Conservation (phyloP, 2,888 invertebrate genomes). For the Tetheella fluctuosa region DNA sequence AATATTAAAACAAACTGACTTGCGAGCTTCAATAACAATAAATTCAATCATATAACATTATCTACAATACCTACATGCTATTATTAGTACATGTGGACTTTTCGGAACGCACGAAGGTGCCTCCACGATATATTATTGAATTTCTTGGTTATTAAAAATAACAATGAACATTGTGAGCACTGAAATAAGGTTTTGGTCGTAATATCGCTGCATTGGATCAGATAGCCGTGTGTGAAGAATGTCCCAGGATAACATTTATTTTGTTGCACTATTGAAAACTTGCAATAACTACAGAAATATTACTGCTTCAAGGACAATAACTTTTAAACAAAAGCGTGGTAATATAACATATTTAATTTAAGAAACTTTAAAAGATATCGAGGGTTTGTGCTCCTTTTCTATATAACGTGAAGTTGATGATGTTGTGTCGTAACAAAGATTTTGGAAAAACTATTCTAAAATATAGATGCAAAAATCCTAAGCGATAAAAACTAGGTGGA, state of each 20-base stretch:
- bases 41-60: not conserved
- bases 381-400: too few species aligned
- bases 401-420: too few species aligned
- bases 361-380: too few species aligned
- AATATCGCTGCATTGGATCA: not conserved
- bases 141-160: slow-evolving; percentile 1
- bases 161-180: not conserved
- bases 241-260: not conserved
- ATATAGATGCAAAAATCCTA: not conserved
- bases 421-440: not conserved
- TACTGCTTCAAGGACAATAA: not conserved
- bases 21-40: not conserved
- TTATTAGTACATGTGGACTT: not conserved
- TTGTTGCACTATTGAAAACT: not conserved
- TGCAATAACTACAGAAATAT: not conserved
- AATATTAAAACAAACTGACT: too few species aligned
- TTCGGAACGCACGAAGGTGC: not conserved
- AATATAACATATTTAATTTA: not conserved
- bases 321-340: not conserved
- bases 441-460: not conserved
- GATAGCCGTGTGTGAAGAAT: too few species aligned
- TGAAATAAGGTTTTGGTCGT: not conserved
- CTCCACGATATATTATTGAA: not conserved
- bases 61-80: not conserved
- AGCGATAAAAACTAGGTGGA: slow-evolving; percentile 14